Conservation (phyloP, 1,140 invertebrate genomes). For the Drosophila navojoa region DNA sequence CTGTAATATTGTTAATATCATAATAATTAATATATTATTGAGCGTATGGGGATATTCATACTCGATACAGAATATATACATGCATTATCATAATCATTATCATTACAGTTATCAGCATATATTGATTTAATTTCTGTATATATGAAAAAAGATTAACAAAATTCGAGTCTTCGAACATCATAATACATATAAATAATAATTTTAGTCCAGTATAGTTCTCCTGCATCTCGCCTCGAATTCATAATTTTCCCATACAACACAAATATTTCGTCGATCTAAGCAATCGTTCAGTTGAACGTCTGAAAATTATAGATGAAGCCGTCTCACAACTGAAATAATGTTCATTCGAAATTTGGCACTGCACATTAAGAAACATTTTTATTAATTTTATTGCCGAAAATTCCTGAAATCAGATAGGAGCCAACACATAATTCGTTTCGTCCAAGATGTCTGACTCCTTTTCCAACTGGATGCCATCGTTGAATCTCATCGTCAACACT, state of each 20-base stretch:
- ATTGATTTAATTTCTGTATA: too few relatives aligned
- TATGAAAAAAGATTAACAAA: too few relatives aligned
- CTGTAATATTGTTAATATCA: neutral
- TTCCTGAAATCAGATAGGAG: slow-evolving; percentile 4
- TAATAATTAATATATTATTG: too few relatives aligned
- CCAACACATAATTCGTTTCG: neutral
- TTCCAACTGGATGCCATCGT: slow-evolving; percentile 38
- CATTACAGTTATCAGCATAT: neutral
- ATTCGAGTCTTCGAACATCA: too few relatives aligned
- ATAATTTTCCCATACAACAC: neutral
- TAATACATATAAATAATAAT: too few relatives aligned
- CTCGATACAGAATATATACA: neutral
- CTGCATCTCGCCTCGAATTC: too few relatives aligned
- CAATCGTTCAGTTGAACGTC: neutral
- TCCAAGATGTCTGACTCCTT: slow-evolving; percentile 42
- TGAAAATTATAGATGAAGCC: neutral
- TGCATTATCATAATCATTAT: neutral
- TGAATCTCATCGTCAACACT: slow-evolving; percentile 5
- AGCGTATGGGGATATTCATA: too few relatives aligned
- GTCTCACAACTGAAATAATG: neutral
- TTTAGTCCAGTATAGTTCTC: too few relatives aligned
- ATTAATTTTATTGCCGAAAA: slow-evolving; percentile 9
- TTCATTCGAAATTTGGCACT: slow-evolving; percentile 28
- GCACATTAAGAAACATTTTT: slow-evolving; percentile 18
- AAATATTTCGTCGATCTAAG: neutral